Evolutionary conservation across 2,113 vertebrate genomes (phyloP), one percentile per base, ranked within the genome.

Genomic region (Crocuta crocuta): DNA sequence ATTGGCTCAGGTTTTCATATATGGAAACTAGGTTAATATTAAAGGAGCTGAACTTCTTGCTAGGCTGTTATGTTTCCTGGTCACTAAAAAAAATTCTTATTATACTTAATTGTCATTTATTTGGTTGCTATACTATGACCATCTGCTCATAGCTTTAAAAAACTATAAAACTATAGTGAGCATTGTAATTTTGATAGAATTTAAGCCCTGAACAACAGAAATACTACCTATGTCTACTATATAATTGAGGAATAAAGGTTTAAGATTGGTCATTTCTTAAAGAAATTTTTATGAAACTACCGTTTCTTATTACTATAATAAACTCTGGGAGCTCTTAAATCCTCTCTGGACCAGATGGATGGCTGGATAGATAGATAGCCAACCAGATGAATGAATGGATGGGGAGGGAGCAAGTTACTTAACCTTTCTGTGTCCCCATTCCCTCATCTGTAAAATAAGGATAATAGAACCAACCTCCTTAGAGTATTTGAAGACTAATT

Each of bases 181-280:
- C 16, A 39, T 53, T 79, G 7, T 94, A 68, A 90, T 91, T 91
- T 93, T 16, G 31, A 7, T 89, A 92, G 61, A 91, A 71, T n/a
- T 83, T 91, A 71, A 13, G 50, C 50, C 43, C 26, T 65, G 12
- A 97, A 39, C 16, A 91, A 15, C 31, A 96, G 33, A 92, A 65
- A 39, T 74, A 53, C 15, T 86, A 11, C 13, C n/a, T 61, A 19
- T 66, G 28, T 95, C 74, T 82, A 39, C 81, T 94, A 66, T 61
- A 50, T 92, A 79, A 89, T 89, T 90, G 83, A 68, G 33, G 26
- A 90, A 16, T 89, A 90, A 89, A 96, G 24, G 8, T 95, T 58
- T 90, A 92, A 95, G 80, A 82, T 16, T 93, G n/a, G 43, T 95
- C 48, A 94, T 33, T 89, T 94, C 43, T 87, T 90, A 16, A 48